Conservation (phyloP, 2,113 vertebrate species). For the Thymallus thymallus region DNA sequence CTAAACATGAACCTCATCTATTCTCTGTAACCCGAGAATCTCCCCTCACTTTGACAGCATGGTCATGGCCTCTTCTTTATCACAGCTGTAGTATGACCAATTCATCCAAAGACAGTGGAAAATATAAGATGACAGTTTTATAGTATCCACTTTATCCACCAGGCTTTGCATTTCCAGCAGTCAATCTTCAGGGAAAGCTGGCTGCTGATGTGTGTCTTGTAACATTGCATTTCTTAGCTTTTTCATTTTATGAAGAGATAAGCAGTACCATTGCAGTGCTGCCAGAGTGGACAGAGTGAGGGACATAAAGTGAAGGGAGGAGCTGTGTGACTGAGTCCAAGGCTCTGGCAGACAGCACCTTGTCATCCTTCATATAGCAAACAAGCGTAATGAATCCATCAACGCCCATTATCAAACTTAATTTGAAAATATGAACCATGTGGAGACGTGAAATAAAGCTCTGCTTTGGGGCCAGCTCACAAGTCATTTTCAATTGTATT, state of each 20-base stretch:
- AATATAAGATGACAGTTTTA: conserved; percentile 39
- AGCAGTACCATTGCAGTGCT: background rate
- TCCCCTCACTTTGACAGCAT: background rate
- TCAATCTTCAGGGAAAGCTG: conserved; percentile 7
- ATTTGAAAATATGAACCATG: conserved; percentile 27
- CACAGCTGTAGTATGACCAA: conserved; percentile 4
- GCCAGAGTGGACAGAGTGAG: background rate
- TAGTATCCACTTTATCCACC: background rate
- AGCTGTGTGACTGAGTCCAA: background rate
- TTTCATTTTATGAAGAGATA: conserved; percentile 17
- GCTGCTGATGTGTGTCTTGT: conserved; percentile 26
- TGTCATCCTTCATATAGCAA: conserved; percentile 20
- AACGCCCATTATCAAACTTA: conserved; percentile 32
- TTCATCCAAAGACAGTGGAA: conserved; percentile 12
- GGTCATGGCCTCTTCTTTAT: background rate
- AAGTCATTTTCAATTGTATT: conserved; percentile 18
- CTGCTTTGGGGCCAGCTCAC: background rate
- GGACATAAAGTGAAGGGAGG: background rate
- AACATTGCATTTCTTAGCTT: conserved; percentile 15
- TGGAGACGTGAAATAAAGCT: conserved; percentile 18
- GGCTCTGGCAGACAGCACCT: background rate
- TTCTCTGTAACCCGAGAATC: background rate
- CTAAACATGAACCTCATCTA: background rate
- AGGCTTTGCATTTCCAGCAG: conserved; percentile 8
- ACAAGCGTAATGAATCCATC: conserved; percentile 26